A percentile compares a stretch with the other conserved stretches of the same genome.
phyloP scores from a whole-genome alignment of 2,888 invertebrate genomes.

The Tenthredo mesomela region DNA sequence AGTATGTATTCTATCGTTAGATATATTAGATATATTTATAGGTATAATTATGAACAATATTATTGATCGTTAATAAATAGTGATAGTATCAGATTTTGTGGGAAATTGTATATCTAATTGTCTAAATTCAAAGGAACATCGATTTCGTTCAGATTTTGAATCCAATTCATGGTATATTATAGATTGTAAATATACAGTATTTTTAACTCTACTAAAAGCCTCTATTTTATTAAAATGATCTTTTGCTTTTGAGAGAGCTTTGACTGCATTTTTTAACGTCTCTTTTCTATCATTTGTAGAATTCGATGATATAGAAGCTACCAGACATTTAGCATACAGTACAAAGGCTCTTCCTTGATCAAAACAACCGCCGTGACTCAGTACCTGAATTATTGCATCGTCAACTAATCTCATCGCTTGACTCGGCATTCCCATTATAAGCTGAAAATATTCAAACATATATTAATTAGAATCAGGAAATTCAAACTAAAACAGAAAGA shows the following conservation, averaged over 20 bases:
- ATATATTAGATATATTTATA: background rate
- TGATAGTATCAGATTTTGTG: constrained; percentile 80
- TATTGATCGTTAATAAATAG: constrained; percentile 64
- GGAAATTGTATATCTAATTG: constrained; percentile 87
- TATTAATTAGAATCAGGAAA: background rate
- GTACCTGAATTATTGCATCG: constrained; percentile 84
- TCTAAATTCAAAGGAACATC: constrained; percentile 89
- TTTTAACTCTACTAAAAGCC: constrained; percentile 87
- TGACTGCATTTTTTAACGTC: constrained; percentile 81
- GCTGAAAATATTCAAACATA: constrained; percentile 75
- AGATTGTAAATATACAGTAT: constrained; percentile 84
- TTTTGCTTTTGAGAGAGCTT: constrained; percentile 84
- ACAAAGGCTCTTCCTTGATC: constrained; percentile 89
- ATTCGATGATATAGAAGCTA: constrained; percentile 82
- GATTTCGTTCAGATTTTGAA: constrained; percentile 86
- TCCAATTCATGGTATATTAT: constrained; percentile 87
- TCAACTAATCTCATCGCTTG: constrained; percentile 87
- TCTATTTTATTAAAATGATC: constrained; percentile 87
- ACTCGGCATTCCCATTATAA: constrained; percentile 87
- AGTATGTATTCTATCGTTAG: background rate
- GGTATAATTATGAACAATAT: no score
- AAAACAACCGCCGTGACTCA: constrained; percentile 90
- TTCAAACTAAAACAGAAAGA: background rate
- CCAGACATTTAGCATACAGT: constrained; percentile 88
- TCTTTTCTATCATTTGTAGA: constrained; percentile 78